Conservation (phyloP, 2,113 vertebrate genomes). For the Charina bottae region DNA sequence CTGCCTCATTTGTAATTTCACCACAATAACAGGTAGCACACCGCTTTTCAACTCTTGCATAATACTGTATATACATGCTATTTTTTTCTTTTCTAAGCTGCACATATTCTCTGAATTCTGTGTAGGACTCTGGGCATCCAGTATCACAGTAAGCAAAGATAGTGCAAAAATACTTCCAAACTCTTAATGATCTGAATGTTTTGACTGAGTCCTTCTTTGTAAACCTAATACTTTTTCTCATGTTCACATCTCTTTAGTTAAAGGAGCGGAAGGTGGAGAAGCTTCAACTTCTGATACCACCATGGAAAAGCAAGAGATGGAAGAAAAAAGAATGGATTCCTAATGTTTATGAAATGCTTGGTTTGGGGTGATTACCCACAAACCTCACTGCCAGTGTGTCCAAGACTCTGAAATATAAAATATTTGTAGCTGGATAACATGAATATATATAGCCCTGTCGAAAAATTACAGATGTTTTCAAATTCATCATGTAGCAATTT, state of each 20-base stretch:
- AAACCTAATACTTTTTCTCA: slow-evolving; percentile 1
- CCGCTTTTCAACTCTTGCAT: neutral
- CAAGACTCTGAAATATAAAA: slow-evolving; percentile 54
- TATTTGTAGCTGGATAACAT: slow-evolving; percentile 52
- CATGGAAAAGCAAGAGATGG: slow-evolving; percentile 64
- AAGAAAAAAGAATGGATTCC: slow-evolving; percentile 60
- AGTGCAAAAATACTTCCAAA: neutral
- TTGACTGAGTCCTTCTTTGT: neutral
- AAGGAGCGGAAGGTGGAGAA: slow-evolving; percentile 73
- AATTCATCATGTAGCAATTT: slow-evolving; percentile 47
- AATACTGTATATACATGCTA: neutral
- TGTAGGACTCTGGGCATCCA: neutral
- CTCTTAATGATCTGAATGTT: neutral
- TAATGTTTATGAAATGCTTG: slow-evolving; percentile 54
- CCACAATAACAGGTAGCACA: neutral
- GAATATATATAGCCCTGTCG: slow-evolving; percentile 28
- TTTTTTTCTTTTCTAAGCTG: neutral
- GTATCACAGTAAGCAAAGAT: neutral
- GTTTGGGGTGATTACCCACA: slow-evolving; percentile 29
- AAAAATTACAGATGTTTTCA: slow-evolving; percentile 39
- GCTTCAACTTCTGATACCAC: slow-evolving; percentile 64
- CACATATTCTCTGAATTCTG: neutral
- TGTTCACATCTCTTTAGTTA: slow-evolving; percentile 64
- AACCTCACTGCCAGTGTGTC: slow-evolving; percentile 57
- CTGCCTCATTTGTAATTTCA: neutral